Evolutionary conservation across 2,888 invertebrate genomes (phyloP).

Genomic region (Hypsopygia costalis): DNA sequence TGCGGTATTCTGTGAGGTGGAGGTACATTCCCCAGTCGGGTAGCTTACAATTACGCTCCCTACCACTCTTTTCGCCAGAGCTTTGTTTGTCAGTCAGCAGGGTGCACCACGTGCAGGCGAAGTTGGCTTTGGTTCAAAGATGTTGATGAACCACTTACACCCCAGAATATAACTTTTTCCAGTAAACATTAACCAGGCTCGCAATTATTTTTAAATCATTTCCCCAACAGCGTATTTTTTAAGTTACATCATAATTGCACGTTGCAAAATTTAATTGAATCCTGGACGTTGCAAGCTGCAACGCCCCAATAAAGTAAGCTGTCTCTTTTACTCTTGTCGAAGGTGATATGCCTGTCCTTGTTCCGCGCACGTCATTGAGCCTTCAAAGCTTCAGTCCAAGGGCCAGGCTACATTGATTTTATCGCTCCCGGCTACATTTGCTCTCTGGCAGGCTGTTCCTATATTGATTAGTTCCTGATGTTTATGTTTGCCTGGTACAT

Average conservation of each 20-base stretch:
- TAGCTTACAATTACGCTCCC: too few relatives aligned
- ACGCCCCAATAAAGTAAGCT: background rate
- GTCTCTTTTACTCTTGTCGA: background rate
- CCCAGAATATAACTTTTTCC: too few relatives aligned
- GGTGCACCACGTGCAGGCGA: too few relatives aligned
- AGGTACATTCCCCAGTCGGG: too few relatives aligned
- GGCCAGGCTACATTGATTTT: conserved; percentile 9
- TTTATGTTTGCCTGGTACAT: background rate
- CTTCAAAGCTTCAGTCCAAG: conserved; percentile 3
- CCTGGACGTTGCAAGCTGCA: background rate
- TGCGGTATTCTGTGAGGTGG: too few relatives aligned
- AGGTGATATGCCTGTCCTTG: background rate
- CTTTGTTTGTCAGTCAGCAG: too few relatives aligned
- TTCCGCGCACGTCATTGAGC: conserved; percentile 4
- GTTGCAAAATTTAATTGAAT: background rate
- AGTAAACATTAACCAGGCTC: too few relatives aligned
- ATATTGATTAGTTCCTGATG: conserved; percentile 1
- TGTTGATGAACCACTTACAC: too few relatives aligned
- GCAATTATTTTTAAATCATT: too few relatives aligned
- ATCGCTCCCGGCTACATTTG: conserved; percentile 2
- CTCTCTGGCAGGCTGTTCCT: background rate
- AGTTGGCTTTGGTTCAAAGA: too few relatives aligned
- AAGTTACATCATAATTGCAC: background rate
- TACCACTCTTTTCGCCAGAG: too few relatives aligned
- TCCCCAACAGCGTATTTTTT: too few relatives aligned